A percentile compares a stretch with the other conserved stretches of the same genome.
These are phyloP conservation scores for Lasioglossum figueresi DNA, from an alignment of 2,888 invertebrate genomes.

Conservation along the genomic window DNA sequence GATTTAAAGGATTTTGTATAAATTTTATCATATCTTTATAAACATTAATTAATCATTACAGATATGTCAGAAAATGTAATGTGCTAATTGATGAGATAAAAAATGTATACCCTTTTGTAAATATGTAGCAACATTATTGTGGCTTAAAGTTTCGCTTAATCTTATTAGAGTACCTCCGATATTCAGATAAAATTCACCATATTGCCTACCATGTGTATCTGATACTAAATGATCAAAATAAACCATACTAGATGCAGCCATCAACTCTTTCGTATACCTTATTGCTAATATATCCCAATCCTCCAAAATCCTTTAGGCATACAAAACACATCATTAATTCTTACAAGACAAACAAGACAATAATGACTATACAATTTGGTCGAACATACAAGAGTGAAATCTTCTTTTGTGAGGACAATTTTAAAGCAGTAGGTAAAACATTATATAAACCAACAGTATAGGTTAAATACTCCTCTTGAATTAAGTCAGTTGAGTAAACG, in stretches of 20 bases:
- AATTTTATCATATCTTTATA: slow-evolving; percentile 13
- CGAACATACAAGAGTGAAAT: slow-evolving; percentile 48
- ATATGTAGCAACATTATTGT: slow-evolving; percentile 71
- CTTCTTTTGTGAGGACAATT: slow-evolving; percentile 11
- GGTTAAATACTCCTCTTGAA: slow-evolving; percentile 64
- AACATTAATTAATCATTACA: slow-evolving; percentile 18
- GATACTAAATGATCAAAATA: slow-evolving; percentile 72
- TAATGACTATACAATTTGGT: background rate
- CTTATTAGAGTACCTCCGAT: slow-evolving; percentile 71
- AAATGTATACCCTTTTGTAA: slow-evolving; percentile 64
- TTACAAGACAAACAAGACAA: background rate
- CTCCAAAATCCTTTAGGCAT: slow-evolving; percentile 40
- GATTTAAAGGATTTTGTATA: slow-evolving; percentile 14
- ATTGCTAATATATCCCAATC: slow-evolving; percentile 74
- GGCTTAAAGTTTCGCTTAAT: slow-evolving; percentile 72
- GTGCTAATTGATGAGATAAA: background rate
- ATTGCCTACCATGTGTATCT: slow-evolving; percentile 66
- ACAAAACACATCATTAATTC: background rate
- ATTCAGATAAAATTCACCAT: slow-evolving; percentile 78
- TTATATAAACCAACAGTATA: slow-evolving; percentile 65
- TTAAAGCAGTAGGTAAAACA: slow-evolving; percentile 61
- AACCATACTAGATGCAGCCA: slow-evolving; percentile 65
- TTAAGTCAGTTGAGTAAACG: slow-evolving; percentile 35
- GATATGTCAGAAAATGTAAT: background rate
- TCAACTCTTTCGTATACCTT: slow-evolving; percentile 68